Conservation (phyloP, 2,888 invertebrate genomes). For the Aleiodes leptofemur region DNA sequence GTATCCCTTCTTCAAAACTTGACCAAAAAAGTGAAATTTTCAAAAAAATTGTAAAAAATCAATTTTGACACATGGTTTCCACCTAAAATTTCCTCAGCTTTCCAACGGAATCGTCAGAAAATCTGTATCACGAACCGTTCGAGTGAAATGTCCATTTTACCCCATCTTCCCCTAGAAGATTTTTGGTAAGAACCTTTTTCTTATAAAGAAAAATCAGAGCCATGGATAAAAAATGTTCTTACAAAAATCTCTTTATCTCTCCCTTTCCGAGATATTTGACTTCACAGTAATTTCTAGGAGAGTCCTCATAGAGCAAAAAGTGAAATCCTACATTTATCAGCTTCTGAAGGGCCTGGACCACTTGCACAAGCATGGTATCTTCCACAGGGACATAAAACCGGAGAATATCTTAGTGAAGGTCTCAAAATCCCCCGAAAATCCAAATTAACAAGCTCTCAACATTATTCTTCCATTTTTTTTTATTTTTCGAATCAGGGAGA, state of each 20-base stretch:
- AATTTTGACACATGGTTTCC: too few relatives aligned
- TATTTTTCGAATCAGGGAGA: slow-evolving; percentile 68
- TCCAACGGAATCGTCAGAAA: background rate
- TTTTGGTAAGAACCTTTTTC: background rate
- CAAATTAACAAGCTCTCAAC: background rate
- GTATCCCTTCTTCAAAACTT: too few relatives aligned
- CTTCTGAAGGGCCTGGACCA: slow-evolving; percentile 80
- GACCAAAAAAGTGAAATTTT: too few relatives aligned
- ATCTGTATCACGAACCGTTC: too few relatives aligned
- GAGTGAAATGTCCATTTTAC: background rate
- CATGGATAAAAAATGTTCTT: too few relatives aligned
- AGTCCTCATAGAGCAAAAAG: slow-evolving; percentile 75
- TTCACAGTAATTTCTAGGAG: background rate
- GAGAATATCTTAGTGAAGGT: slow-evolving; percentile 83
- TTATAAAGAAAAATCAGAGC: too few relatives aligned
- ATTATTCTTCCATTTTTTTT: slow-evolving; percentile 13
- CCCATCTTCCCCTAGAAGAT: background rate
- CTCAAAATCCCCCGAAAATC: background rate
- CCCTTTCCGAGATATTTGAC: too few relatives aligned
- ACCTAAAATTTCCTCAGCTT: too few relatives aligned
- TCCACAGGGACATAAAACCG: slow-evolving; percentile 84
- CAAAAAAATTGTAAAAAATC: too few relatives aligned
- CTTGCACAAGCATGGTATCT: slow-evolving; percentile 80
- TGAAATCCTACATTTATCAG: slow-evolving; percentile 80
- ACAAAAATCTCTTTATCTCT: too few relatives aligned